Evolutionary conservation across 1,140 invertebrate species (phyloP).

Genomic region (Papilio xuthus): DNA sequence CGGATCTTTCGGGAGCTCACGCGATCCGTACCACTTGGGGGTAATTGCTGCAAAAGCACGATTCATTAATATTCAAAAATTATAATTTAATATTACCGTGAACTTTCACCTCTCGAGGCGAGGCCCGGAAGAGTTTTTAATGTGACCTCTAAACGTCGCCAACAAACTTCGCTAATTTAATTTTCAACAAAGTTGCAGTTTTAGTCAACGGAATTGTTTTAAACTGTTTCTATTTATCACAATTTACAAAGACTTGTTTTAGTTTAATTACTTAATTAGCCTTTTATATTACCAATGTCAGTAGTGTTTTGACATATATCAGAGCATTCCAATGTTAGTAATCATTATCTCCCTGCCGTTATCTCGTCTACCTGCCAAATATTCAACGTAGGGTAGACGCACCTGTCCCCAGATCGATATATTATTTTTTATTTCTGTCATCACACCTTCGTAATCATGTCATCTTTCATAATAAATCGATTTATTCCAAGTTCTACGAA

Average conservation of each 20-base stretch:
- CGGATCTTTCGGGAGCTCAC: slow-evolving; percentile 60
- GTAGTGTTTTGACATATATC: neutral
- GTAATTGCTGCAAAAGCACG: slow-evolving; percentile 65
- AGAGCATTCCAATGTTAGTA: neutral
- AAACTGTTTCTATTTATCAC: slow-evolving; percentile 20
- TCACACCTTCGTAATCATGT: too few relatives aligned
- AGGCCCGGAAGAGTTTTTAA: slow-evolving; percentile 57
- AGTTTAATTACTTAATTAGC: neutral
- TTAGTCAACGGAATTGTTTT: slow-evolving; percentile 36
- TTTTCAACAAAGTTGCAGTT: slow-evolving; percentile 40
- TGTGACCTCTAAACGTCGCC: slow-evolving; percentile 54
- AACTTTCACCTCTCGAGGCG: slow-evolving; percentile 66
- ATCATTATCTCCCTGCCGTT: neutral
- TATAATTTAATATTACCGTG: slow-evolving; percentile 69
- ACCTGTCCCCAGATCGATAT: too few relatives aligned
- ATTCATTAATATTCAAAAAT: slow-evolving; percentile 68
- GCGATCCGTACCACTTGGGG: slow-evolving; percentile 73
- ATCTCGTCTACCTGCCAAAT: too few relatives aligned
- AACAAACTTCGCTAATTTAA: slow-evolving; percentile 62
- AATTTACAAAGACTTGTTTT: neutral
- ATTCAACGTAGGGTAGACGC: too few relatives aligned
- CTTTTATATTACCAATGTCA: too few relatives aligned
- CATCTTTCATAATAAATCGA: too few relatives aligned
- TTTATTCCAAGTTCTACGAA: too few relatives aligned
- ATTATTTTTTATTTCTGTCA: too few relatives aligned